A percentile compares a stretch with the other conserved stretches of the same genome.
Evolutionary conservation across 2,888 invertebrate genomes (phyloP).

Genomic region (Mycalesis mineus): DNA sequence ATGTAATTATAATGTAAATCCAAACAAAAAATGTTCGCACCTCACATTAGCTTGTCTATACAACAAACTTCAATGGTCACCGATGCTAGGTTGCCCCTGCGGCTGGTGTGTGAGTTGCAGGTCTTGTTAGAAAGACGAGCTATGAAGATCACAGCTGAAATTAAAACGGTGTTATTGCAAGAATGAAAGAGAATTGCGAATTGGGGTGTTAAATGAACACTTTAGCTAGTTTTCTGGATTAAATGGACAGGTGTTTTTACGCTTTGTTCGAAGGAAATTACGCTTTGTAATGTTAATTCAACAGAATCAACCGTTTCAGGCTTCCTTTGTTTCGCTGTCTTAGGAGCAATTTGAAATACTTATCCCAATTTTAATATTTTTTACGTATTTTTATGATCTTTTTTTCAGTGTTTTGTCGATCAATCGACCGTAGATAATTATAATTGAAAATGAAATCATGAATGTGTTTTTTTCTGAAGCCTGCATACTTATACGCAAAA

Average conservation of each 20-base stretch:
- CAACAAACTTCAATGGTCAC: too few species aligned
- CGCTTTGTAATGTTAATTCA: background rate
- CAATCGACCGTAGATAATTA: too few species aligned
- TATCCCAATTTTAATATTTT: background rate
- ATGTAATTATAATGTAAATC: too few species aligned
- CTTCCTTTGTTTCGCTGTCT: background rate
- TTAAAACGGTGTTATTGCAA: conserved; percentile 15
- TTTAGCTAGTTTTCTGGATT: conserved; percentile 20
- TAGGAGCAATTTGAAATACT: background rate
- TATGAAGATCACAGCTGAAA: conserved; percentile 6
- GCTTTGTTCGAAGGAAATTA: conserved; percentile 10
- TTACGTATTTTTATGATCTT: too few species aligned
- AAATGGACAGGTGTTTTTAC: conserved; percentile 15
- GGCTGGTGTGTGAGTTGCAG: too few species aligned
- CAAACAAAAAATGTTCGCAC: too few species aligned
- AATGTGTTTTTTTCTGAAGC: too few species aligned
- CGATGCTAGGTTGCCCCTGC: too few species aligned
- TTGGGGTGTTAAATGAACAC: conserved; percentile 22
- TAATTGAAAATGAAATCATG: too few species aligned
- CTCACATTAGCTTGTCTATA: too few species aligned
- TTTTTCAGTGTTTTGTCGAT: too few species aligned
- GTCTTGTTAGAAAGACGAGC: background rate
- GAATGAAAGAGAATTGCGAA: conserved; percentile 14
- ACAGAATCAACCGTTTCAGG: background rate
- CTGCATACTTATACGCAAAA: too few species aligned